phyloP scores from a whole-genome alignment of 1,140 invertebrate genomes.

The Tetraneura akinire region DNA sequence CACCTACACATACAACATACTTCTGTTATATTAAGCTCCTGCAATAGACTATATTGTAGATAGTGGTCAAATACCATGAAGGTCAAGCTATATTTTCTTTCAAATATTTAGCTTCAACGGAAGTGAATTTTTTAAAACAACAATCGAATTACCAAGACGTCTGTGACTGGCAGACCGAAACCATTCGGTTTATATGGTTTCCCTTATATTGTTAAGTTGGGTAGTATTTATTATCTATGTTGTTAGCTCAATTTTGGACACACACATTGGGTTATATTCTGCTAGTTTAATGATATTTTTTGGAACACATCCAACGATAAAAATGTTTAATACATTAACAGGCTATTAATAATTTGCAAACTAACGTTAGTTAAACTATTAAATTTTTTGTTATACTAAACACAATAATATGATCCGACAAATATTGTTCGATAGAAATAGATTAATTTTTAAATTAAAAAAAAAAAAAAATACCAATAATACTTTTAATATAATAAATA shows the following conservation, averaged over 20 bases:
- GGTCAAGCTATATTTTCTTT: slow-evolving; percentile 22
- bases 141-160: slow-evolving; percentile 43
- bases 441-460: too few relatives aligned
- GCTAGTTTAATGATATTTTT: slow-evolving; percentile 37
- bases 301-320: slow-evolving; percentile 27
- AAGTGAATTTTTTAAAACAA: slow-evolving; percentile 43
- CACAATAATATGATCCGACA: neutral
- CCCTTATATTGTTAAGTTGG: neutral
- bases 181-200: slow-evolving; percentile 8
- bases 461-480: too few relatives aligned
- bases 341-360: slow-evolving; percentile 47
- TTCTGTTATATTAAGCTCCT: neutral
- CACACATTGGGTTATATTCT: neutral
- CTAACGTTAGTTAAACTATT: slow-evolving; percentile 27
- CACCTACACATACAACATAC: neutral
- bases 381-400: slow-evolving; percentile 3
- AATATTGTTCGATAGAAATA: too few relatives aligned
- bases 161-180: slow-evolving; percentile 42
- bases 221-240: slow-evolving; percentile 31
- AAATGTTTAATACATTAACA: slow-evolving; percentile 20
- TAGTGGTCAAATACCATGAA: slow-evolving; percentile 36
- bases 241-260: neutral
- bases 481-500: too few relatives aligned
- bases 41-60: neutral
- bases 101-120: slow-evolving; percentile 20